Base-by-base conservation (phyloP, 2,113 vertebrate species). In the Platichthys flesus region DNA sequence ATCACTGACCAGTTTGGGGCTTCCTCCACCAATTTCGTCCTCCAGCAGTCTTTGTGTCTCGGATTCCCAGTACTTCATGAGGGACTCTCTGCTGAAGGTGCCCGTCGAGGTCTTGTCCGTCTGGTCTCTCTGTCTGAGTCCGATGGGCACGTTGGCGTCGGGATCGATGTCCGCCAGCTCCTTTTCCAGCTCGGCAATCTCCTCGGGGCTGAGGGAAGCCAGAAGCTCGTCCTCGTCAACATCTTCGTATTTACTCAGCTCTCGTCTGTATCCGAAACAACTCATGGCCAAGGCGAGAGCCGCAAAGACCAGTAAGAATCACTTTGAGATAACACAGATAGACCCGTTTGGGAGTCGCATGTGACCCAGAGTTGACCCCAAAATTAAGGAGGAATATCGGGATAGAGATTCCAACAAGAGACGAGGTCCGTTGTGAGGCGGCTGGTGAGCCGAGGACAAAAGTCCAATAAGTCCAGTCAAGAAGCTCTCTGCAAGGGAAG, bases 181-280 rank as follows among this genome's bases (percentile, higher is more conserved):
- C 79, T 96, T 95, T 85, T 99, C 97, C 78, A 99, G 90, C 90
- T 99, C 97, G 67, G 96, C 96, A 80, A 99, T 91, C 94, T 99
- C 98, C 85, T 98, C 97, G 0, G 96, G 94, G 6, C 96, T 95
- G 74, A 99, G 95, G 18, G 97, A 98, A 68, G 97, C 97, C 0
- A 99, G 90, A 62, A 99, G 96, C 75, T 99, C 97, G 2, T 99
- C 98, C 89, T 99, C 98, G n/a, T 99, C 97, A 9, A 99, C 93
- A 21, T 98, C 97, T 89, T 99, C 98, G 52, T 99, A 99, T 92
- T 99, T 99, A 90, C 97, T 98, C 74, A 99, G 95, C 91, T 97
- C 97, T 89, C 96, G 95, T 72, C 97, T 93, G 77, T 99, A 99
- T 71, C 98, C 98, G 73, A 99, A 99, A 75, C 91, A 95, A 86